These are phyloP conservation scores for Orchestia grillus DNA, from an alignment of 1,140 invertebrate species.

Conservation along the genomic window DNA sequence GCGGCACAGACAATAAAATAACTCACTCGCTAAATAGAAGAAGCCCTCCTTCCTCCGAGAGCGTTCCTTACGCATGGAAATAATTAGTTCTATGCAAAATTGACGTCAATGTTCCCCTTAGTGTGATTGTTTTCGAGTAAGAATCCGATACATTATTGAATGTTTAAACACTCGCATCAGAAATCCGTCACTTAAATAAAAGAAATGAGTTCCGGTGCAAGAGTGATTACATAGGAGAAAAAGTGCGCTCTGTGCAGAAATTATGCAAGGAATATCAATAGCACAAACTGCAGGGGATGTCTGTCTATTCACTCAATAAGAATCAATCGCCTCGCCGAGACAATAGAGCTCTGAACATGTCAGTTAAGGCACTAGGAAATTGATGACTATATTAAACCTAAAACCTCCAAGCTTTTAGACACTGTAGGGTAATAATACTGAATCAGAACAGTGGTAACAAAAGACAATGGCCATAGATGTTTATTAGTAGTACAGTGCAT, in stretches of 20 bases:
- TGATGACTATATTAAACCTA: not conserved
- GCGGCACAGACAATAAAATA: too few species aligned
- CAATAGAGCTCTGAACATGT: not conserved
- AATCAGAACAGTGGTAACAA: too few species aligned
- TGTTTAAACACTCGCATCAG: not conserved
- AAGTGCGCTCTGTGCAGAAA: not conserved
- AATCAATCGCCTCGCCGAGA: not conserved
- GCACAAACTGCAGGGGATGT: not conserved
- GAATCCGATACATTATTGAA: not conserved
- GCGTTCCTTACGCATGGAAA: too few species aligned
- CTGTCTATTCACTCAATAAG: not conserved
- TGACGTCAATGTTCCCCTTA: not conserved
- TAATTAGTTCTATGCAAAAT: not conserved
- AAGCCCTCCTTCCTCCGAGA: too few species aligned
- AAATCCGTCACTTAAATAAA: not conserved
- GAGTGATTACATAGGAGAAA: not conserved
- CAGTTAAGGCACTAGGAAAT: not conserved
- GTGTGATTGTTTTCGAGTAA: not conserved
- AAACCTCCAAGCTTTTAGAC: too few species aligned
- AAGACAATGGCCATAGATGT: too few species aligned
- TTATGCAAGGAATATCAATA: not conserved
- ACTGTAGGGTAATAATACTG: too few species aligned
- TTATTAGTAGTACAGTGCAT: too few species aligned
- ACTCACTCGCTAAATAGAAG: too few species aligned
- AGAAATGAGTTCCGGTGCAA: not conserved